phyloP scores from a whole-genome alignment of 2,797 vertebrate genomes.

The Valencia hispanica region DNA sequence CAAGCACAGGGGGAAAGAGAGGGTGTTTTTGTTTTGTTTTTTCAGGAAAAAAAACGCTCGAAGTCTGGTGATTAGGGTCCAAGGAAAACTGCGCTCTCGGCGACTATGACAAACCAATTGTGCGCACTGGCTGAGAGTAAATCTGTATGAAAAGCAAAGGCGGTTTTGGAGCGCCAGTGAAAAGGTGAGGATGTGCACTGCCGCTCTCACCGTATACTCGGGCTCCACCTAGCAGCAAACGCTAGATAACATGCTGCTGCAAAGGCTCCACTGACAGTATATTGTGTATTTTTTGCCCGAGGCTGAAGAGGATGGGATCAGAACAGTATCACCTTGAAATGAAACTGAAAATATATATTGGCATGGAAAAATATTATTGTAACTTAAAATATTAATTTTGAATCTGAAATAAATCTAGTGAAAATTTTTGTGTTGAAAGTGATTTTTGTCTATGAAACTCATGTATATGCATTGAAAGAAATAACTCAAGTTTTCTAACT shows the following conservation, averaged over 20 bases:
- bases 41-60: constrained; percentile 8
- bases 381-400: no score
- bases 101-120: constrained; percentile 76
- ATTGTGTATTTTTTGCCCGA: constrained; percentile 11
- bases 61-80: constrained; percentile 54
- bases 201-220: constrained; percentile 75
- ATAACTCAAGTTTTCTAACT: no score
- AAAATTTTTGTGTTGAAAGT: no score
- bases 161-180: constrained; percentile 57
- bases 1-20: neutral
- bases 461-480: no score
- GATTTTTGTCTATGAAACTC: no score
- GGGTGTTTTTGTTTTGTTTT: neutral
- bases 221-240: constrained; percentile 84
- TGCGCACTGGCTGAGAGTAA: constrained; percentile 74
- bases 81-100: constrained; percentile 59
- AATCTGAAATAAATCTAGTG: no score
- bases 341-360: no score
- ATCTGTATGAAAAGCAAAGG: constrained; percentile 59
- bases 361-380: no score
- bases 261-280: neutral
- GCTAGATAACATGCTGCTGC: constrained; percentile 46
- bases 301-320: no score
- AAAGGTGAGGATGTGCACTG: constrained; percentile 71
- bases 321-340: no score